Evolutionary conservation across 2,113 vertebrate species (phyloP).

Genomic region (Microcebus lehilahytsara): DNA sequence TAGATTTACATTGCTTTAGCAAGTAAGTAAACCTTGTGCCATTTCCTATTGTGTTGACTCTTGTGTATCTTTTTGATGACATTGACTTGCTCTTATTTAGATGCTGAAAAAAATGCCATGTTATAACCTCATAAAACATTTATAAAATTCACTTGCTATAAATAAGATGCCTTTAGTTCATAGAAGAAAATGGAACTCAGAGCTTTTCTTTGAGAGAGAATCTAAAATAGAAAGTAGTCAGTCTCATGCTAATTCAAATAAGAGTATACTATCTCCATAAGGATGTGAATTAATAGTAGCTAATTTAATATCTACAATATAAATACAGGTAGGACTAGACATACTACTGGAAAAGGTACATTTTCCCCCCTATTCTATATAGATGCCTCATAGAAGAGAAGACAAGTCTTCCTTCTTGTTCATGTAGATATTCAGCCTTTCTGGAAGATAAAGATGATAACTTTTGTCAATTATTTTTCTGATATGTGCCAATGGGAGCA

Average conservation of each 20-base stretch:
- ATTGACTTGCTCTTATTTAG: not conserved
- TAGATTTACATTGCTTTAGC: not conserved
- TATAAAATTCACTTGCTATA: not conserved
- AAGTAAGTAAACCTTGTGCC: not conserved
- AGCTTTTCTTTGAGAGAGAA: not conserved
- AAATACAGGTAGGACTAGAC: not conserved
- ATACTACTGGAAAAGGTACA: not conserved
- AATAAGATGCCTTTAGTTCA: not conserved
- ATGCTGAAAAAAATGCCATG: not conserved
- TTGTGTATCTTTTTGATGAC: not conserved
- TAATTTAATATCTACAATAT: not conserved
- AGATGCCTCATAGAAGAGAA: not conserved
- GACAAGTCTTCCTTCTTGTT: not conserved
- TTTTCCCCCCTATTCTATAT: not conserved
- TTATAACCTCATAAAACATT: not conserved
- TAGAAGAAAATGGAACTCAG: not conserved
- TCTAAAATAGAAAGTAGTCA: not conserved
- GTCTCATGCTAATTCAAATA: not conserved
- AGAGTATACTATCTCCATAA: not conserved
- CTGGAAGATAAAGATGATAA: not conserved
- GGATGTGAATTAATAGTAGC: not conserved
- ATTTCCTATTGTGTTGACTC: not conserved
- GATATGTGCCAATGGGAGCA: not conserved
- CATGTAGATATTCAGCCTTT: not conserved
- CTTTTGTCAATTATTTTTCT: not conserved